Evolutionary conservation across 2,113 vertebrate species (phyloP), one percentile per base, ranked within the genome.

Genomic region (Coptodon rendalli): DNA sequence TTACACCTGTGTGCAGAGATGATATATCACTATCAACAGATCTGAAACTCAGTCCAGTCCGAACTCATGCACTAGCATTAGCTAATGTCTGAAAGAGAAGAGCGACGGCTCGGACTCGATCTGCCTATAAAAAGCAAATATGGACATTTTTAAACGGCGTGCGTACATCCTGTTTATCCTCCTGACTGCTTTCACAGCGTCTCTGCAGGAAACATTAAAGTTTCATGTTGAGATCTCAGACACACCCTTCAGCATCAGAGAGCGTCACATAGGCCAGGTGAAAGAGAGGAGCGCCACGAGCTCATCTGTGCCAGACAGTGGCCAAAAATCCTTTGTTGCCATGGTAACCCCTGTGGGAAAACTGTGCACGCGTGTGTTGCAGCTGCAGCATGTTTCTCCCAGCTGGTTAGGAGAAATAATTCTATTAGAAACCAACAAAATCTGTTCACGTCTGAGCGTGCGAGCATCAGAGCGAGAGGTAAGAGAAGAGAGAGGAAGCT

Each of bases 301-400:
- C 71, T 93, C 88, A 91, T 90, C 85, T 82, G 79, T 36, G 66
- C 82, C 84, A 85, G 83, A 53, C 90, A 24, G 79, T 54, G 54
- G 81, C 81, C 92, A 92, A 87, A 89, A 89, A 84, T 73, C 83
- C 90, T 59, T 52, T 76, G 90, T 93, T 89, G 43, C 88, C 63
- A 86, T 86, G 66, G 86, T 73, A 91, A 90, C 93, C 59, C 83
- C 45, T n/a, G 19, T 6, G 85, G 73, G 53, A 71, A 83, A 89
- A 80, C 79, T 68, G 59, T 40, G 43, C 61, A 7, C n/a, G 53
- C 52, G 38, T 54, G 48, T 17, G 14, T 73, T 11, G 9, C 7
- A n/a, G 7, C 24, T 52, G 54, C 71, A 43, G 31, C 11, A 5
- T 22, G 16, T 29, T 38, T 9, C 36, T 31, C 24, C 9, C 53